Evolutionary conservation across 2,113 vertebrate species (phyloP).

Genomic region (Barnardius zonarius): DNA sequence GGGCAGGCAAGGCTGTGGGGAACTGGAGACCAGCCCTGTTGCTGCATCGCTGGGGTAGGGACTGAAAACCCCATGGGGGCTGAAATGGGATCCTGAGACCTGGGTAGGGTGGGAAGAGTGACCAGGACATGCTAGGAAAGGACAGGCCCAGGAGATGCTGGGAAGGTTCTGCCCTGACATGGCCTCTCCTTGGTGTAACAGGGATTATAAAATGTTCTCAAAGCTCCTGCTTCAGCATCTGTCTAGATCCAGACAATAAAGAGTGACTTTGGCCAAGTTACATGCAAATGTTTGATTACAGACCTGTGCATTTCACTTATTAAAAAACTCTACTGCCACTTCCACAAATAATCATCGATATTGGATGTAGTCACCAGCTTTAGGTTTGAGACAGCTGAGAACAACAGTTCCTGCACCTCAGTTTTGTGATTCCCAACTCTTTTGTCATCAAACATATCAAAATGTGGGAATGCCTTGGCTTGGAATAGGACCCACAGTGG

Average conservation of each 20-base stretch:
- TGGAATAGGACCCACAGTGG: background rate
- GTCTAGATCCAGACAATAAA: background rate
- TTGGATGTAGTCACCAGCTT: background rate
- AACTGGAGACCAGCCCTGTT: background rate
- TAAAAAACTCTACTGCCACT: background rate
- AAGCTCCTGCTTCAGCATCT: background rate
- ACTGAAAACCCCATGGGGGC: rapidly evolving
- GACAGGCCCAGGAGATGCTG: background rate
- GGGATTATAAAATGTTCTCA: background rate
- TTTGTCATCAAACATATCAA: background rate
- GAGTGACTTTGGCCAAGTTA: background rate
- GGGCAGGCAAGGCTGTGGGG: background rate
- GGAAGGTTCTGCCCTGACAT: background rate
- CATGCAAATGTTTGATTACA: background rate
- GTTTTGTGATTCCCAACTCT: background rate
- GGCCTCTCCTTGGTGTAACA: background rate
- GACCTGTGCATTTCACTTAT: background rate
- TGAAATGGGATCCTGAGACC: background rate
- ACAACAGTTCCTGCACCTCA: background rate
- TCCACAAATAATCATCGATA: background rate
- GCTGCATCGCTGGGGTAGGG: background rate
- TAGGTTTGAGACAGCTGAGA: background rate
- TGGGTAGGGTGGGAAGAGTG: background rate
- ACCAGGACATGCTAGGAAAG: background rate
- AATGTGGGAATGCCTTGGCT: background rate